Base-by-base conservation (phyloP, 1,140 invertebrate genomes). In the Listronotus oregonensis region DNA sequence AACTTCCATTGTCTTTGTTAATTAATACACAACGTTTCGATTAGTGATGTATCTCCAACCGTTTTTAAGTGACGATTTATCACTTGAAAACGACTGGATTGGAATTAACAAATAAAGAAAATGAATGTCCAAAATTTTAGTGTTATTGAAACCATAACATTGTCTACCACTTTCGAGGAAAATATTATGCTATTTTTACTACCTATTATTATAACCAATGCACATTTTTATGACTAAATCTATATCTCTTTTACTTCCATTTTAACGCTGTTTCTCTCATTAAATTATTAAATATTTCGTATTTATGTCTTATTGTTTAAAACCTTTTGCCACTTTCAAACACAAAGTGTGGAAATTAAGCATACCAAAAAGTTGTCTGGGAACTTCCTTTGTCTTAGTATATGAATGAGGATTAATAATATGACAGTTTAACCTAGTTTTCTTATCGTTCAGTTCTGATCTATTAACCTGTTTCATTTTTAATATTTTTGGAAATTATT, bases 251-350 rank as follows among this genome's bases (percentile, higher is more conserved):
- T 46, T 46, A 15, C 8, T 15, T 46, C 3, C 43, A n/a, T 46
- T 27, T 11, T 49, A 49, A 3, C 21, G 46, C 21, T 49, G 18
- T 21, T 10, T 49, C 18, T 12, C 10, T 49, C 21, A 12, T 54
- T 27, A 39, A 15, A 8, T 27, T 63, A 63, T 63, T 63, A 63
- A 63, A 43, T 63, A 54, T 63, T 63, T 52, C 60, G 31, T 63
- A 63, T 52, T 54, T 44, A 54, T 40, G 34, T 63, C 15, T 42
- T 14, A 63, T 63, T 63, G 60, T 63, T 54, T 46, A n/a, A 43
- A 42, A 21, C 34, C 47, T 51, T 62, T 62, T 62, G 59, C 59
- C 60, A 63, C 60, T 63, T 63, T 63, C 60, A 54, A 63, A 27
- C 40, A 63, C 60, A 63, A 63, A 63, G 42, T 46, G 60, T 44